Evolutionary conservation across 2,797 vertebrate species (phyloP).

Genomic region (Sarcoramphus papa): DNA sequence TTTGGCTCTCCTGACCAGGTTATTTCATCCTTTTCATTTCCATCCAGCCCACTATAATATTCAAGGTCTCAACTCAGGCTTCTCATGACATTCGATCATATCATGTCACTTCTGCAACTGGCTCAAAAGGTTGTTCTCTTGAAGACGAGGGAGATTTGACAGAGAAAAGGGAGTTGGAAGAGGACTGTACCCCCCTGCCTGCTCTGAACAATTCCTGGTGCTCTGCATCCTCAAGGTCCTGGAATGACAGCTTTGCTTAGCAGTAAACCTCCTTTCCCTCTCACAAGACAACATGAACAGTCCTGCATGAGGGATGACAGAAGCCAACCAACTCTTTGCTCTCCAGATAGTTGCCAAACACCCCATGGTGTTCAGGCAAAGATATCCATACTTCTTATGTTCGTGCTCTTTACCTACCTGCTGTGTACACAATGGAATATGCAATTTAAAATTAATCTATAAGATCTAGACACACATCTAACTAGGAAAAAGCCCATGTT

Average conservation of each 20-base stretch:
- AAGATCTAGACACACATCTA: neutral
- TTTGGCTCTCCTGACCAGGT: neutral
- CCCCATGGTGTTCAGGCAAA: neutral
- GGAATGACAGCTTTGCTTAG: neutral
- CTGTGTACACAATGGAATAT: neutral
- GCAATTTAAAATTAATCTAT: neutral
- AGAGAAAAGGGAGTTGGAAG: neutral
- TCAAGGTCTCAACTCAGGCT: neutral
- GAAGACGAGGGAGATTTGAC: neutral
- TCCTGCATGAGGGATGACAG: neutral
- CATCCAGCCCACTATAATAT: neutral
- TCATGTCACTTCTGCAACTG: neutral
- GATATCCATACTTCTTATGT: neutral
- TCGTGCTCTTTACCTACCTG: neutral
- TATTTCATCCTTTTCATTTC: neutral
- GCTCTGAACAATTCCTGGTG: neutral
- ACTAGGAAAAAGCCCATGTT: neutral
- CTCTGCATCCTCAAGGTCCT: neutral
- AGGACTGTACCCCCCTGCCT: fast-evolving
- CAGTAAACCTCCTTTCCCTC: neutral
- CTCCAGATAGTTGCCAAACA: neutral
- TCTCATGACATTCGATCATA: neutral
- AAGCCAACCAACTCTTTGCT: neutral
- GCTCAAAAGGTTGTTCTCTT: neutral
- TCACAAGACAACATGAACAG: neutral